Evolutionary conservation across 2,888 invertebrate species (phyloP).

Genomic region (Lasioglossum morio): DNA sequence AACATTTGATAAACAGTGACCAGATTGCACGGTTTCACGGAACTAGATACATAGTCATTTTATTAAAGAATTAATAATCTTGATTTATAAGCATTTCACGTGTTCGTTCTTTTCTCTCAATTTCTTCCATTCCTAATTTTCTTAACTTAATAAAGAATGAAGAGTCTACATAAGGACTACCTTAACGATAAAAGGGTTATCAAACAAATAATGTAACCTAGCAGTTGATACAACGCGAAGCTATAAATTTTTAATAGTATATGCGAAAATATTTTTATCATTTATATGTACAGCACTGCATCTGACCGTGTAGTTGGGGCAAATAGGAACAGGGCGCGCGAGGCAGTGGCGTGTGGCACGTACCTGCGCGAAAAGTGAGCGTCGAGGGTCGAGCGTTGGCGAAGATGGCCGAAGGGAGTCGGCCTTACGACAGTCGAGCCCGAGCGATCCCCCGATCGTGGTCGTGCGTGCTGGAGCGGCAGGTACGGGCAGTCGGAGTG

Average conservation of each 20-base stretch:
- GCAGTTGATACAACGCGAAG: too few relatives aligned
- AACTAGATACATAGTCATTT: not conserved
- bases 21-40: not conserved
- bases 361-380: constrained; percentile 70
- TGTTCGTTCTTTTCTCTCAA: not conserved
- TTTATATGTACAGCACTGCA: not conserved
- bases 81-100: too few relatives aligned
- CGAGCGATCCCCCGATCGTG: constrained; percentile 72
- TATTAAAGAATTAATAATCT: too few relatives aligned
- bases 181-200: too few relatives aligned
- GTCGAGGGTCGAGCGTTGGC: constrained; percentile 65
- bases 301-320: not conserved
- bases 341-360: constrained; percentile 52
- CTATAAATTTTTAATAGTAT: not conserved
- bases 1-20: not conserved
- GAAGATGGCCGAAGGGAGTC: constrained; percentile 61
- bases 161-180: too few relatives aligned
- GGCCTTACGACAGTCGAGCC: constrained; percentile 68
- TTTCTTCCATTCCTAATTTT: not conserved
- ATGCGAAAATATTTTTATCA: not conserved
- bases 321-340: constrained; percentile 51
- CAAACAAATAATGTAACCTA: too few relatives aligned
- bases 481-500: constrained; percentile 45
- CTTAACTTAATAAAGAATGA: not conserved
- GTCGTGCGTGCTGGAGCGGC: constrained; percentile 67